These are phyloP conservation scores for Luperina nickerlii DNA, from an alignment of 2,888 invertebrate genomes.

Conservation along the genomic window DNA sequence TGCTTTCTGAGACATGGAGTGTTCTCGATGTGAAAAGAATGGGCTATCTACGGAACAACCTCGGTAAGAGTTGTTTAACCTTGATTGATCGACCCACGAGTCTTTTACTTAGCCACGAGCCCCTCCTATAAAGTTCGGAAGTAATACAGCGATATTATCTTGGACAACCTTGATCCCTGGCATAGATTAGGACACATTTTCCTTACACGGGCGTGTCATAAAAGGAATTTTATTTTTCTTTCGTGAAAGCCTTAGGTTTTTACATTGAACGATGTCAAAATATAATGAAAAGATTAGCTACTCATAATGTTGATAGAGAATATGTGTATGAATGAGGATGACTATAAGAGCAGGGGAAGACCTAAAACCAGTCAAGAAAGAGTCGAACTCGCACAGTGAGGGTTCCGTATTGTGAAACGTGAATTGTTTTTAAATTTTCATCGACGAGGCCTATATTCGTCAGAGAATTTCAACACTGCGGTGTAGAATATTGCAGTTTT, in stretches of 20 bases:
- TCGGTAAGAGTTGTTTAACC: background rate
- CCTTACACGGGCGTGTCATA: constrained; percentile 1
- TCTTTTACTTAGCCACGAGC: background rate
- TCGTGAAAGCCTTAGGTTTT: background rate
- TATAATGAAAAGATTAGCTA: background rate
- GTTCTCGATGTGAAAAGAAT: background rate
- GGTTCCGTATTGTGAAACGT: too few species aligned
- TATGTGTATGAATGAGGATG: background rate
- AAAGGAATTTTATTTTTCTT: constrained; percentile 12
- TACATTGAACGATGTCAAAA: background rate
- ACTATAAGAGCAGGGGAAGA: background rate
- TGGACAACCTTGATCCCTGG: constrained; percentile 5
- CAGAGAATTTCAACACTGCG: too few species aligned
- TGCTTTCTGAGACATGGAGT: accelerated
- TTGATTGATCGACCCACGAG: background rate
- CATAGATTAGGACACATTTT: constrained; percentile 27
- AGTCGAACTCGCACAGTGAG: too few species aligned
- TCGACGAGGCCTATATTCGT: too few species aligned
- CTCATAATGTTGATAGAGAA: background rate
- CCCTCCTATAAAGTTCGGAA: constrained; percentile 13
- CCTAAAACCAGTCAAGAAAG: background rate
- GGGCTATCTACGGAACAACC: background rate
- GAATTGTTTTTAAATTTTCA: too few species aligned
- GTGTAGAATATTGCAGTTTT: too few species aligned
- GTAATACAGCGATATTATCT: constrained; percentile 12